Percentiles rank a stretch among this genome's conserved stretches.
phyloP scores from a whole-genome alignment of 2,888 invertebrate genomes.

The Liodrosophila aerea region DNA sequence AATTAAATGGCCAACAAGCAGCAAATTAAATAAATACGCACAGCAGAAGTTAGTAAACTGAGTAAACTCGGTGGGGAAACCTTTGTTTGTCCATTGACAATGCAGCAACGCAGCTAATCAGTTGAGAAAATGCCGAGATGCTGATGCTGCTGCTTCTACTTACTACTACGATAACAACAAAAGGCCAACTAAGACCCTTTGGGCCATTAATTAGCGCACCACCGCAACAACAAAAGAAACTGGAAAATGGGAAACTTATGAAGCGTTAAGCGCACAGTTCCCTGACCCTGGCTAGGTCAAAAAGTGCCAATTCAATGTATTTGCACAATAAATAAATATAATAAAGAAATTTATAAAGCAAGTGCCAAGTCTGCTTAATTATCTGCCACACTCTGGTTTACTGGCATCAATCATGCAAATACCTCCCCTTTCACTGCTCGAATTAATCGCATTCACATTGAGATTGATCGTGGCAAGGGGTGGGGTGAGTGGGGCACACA shows the following conservation, averaged over 20 bases:
- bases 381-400: neutral
- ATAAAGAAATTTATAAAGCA: slow-evolving; percentile 23
- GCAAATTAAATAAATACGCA: slow-evolving; percentile 61
- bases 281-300: slow-evolving; percentile 28
- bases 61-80: slow-evolving; percentile 9
- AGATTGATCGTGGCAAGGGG: slow-evolving; percentile 56
- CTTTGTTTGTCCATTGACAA: slow-evolving; percentile 61
- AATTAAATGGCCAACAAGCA: slow-evolving; percentile 68
- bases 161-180: slow-evolving; percentile 45
- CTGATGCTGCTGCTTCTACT: slow-evolving; percentile 16
- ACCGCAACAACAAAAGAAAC: slow-evolving; percentile 51
- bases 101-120: slow-evolving; percentile 63
- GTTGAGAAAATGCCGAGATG: slow-evolving; percentile 63
- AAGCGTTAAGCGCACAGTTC: slow-evolving; percentile 11
- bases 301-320: slow-evolving; percentile 65
- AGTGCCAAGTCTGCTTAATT: slow-evolving; percentile 34
- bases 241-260: slow-evolving; percentile 1
- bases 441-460: slow-evolving; percentile 63
- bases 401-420: slow-evolving; percentile 35
- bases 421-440: neutral
- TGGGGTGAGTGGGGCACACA: too few relatives aligned
- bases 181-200: slow-evolving; percentile 49
- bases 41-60: slow-evolving; percentile 7
- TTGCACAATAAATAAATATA: slow-evolving; percentile 34
- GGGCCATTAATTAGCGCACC: slow-evolving; percentile 66